Conservation (phyloP, 2,797 vertebrate genomes). For the Percopsis omiscomaycus region DNA sequence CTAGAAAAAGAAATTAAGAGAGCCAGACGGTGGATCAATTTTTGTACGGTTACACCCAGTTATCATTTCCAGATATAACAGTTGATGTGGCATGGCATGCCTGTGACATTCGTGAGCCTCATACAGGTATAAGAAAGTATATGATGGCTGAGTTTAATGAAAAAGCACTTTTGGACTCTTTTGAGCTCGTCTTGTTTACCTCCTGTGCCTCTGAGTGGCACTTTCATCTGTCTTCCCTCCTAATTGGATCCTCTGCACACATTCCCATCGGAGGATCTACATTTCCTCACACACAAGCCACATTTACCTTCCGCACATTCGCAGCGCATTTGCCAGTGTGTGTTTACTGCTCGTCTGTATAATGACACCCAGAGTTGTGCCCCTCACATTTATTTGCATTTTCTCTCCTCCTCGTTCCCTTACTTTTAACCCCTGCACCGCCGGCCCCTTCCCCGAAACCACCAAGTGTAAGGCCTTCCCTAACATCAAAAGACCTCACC, state of each 20-base stretch:
- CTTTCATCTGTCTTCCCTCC: slow-evolving; percentile 81
- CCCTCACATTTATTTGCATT: slow-evolving; percentile 76
- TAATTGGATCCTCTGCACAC: slow-evolving; percentile 81
- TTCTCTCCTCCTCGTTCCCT: slow-evolving; percentile 47
- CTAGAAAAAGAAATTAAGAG: slow-evolving; percentile 34
- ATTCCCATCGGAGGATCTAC: slow-evolving; percentile 75
- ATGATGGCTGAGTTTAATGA: slow-evolving; percentile 75
- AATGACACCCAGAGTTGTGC: slow-evolving; percentile 76
- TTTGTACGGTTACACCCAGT: slow-evolving; percentile 48
- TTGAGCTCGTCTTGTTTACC: slow-evolving; percentile 79
- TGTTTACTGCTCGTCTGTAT: slow-evolving; percentile 68
- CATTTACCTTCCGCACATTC: slow-evolving; percentile 67
- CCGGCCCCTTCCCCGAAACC: neutral
- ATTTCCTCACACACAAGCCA: slow-evolving; percentile 55
- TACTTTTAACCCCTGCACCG: neutral
- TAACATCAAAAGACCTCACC: slow-evolving; percentile 70
- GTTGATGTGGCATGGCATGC: slow-evolving; percentile 28
- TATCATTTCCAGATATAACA: slow-evolving; percentile 44
- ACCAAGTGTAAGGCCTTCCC: slow-evolving; percentile 58
- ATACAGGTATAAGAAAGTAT: slow-evolving; percentile 57
- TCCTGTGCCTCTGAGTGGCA: slow-evolving; percentile 79
- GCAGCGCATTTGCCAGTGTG: slow-evolving; percentile 65
- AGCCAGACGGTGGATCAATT: slow-evolving; percentile 45
- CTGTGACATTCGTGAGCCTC: slow-evolving; percentile 59
- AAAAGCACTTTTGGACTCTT: slow-evolving; percentile 81